phyloP scores from a whole-genome alignment of 2,888 invertebrate genomes.

The Yponomeuta malinellus region DNA sequence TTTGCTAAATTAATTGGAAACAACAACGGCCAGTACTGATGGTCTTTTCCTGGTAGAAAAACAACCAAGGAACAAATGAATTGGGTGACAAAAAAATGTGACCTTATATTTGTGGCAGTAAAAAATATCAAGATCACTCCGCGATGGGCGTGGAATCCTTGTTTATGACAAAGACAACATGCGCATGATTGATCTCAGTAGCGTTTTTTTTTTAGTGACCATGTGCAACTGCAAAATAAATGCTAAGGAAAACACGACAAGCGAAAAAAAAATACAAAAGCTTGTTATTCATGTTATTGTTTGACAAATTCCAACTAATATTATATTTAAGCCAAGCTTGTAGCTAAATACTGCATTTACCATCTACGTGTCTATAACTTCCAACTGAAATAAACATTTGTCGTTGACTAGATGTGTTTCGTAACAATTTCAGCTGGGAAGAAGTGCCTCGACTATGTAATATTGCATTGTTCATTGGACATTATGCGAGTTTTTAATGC shows the following conservation, averaged over 20 bases:
- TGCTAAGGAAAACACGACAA: background rate
- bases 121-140: conserved; percentile 67
- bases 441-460: background rate
- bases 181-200: background rate
- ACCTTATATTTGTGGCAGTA: conserved; percentile 34
- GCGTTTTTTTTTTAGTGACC: background rate
- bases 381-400: background rate
- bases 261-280: background rate
- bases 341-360: background rate
- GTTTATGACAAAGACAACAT: background rate
- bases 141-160: conserved; percentile 34
- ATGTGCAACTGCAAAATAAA: background rate
- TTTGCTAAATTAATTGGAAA: too few species aligned
- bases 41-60: conserved; percentile 6
- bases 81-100: conserved; percentile 36
- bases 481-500: conserved; percentile 4
- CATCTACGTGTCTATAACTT: background rate
- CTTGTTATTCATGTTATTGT: background rate
- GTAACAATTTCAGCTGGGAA: background rate
- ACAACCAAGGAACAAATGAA: conserved; percentile 12
- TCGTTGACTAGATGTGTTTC: background rate
- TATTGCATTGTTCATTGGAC: background rate
- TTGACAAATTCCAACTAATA: background rate
- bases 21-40: background rate
- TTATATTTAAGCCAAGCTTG: background rate